These are phyloP conservation scores for Chelonoidis abingdonii DNA, from an alignment of 2,113 vertebrate genomes.

Conservation along the genomic window DNA sequence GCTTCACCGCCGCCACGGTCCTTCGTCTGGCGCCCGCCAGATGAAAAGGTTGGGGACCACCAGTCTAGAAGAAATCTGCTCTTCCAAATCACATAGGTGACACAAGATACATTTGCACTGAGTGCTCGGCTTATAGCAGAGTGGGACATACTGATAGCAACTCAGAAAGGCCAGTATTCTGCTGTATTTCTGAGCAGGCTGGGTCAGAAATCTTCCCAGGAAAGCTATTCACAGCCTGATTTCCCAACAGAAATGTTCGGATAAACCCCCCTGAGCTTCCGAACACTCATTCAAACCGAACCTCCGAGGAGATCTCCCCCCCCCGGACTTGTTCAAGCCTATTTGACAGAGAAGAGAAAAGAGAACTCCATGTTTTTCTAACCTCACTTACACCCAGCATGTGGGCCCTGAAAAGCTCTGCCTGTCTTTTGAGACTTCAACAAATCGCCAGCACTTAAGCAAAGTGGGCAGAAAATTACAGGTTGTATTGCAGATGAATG, in stretches of 20 bases:
- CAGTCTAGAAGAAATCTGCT: background rate
- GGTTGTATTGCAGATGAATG: constrained; percentile 73
- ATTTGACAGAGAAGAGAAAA: constrained; percentile 16
- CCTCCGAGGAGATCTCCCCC: background rate
- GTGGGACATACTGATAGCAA: background rate
- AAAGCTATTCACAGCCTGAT: background rate
- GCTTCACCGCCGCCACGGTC: too few species aligned
- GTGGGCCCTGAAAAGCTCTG: constrained; percentile 51
- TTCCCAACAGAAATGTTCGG: background rate
- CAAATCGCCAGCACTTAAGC: constrained; percentile 76
- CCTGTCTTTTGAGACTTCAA: constrained; percentile 74
- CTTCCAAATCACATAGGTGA: background rate
- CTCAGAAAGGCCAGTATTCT: background rate
- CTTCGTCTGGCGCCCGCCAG: too few species aligned
- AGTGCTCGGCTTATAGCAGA: background rate
- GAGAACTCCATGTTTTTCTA: background rate
- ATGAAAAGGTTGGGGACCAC: too few species aligned
- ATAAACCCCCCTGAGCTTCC: background rate
- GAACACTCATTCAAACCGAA: background rate
- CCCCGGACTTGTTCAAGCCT: background rate
- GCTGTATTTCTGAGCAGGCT: background rate
- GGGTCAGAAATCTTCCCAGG: background rate
- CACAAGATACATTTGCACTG: background rate
- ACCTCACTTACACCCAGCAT: constrained; percentile 22
- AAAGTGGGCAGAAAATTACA: constrained; percentile 77